Evolutionary conservation across 2,797 vertebrate genomes (phyloP).

Genomic region (Sarcoramphus papa): DNA sequence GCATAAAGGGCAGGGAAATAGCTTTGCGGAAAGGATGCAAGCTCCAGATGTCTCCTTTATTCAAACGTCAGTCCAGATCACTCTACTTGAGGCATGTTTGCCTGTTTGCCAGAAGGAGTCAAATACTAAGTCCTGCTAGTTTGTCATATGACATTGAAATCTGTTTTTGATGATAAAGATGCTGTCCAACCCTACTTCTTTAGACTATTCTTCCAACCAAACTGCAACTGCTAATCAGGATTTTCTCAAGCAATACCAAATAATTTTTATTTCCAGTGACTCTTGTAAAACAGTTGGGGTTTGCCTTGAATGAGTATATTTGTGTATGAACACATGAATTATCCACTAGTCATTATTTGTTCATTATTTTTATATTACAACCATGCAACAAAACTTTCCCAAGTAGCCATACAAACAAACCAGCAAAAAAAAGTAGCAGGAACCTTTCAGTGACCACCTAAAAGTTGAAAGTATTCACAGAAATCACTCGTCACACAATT

Average conservation of each 20-base stretch:
- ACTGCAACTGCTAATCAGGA: not conserved
- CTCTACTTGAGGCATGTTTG: accelerated
- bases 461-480: not conserved
- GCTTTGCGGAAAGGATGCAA: not conserved
- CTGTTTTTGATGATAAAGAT: not conserved
- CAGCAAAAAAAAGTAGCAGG: not conserved
- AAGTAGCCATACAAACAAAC: not conserved
- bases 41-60: not conserved
- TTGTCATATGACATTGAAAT: accelerated
- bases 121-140: not conserved
- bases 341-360: not conserved
- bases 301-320: not conserved
- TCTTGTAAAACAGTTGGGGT: not conserved
- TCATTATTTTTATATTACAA: not conserved
- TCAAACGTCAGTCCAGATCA: not conserved
- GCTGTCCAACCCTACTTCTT: not conserved
- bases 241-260: not conserved
- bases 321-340: not conserved
- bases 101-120: not conserved
- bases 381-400: not conserved
- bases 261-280: not conserved
- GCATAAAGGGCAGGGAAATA: not conserved
- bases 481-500: not conserved
- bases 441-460: not conserved
- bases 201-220: not conserved